Conservation (phyloP, 2,888 invertebrate genomes). For the Microchrysa polita region DNA sequence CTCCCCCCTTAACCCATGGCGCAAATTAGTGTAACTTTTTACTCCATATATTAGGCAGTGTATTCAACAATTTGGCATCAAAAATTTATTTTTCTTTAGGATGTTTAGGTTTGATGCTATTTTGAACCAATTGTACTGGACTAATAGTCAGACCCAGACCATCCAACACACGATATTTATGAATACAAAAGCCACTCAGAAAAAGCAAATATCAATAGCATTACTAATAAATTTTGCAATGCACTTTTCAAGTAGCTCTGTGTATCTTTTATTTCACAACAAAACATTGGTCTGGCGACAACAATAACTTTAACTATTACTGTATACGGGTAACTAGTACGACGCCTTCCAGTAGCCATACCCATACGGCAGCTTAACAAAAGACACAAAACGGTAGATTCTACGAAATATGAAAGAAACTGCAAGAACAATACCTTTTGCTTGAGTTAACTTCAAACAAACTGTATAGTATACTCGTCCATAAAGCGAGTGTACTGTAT, state of each 20-base stretch:
- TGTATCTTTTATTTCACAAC: neutral
- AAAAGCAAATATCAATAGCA: conserved; percentile 9
- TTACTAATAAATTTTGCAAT: conserved; percentile 6
- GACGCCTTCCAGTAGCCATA: neutral
- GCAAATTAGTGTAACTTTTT: no score
- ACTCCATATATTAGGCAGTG: no score
- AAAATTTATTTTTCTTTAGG: no score
- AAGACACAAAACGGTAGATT: neutral
- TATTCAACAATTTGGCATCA: no score
- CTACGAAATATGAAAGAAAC: neutral
- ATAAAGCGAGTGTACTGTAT: neutral
- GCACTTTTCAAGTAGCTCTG: neutral
- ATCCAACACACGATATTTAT: no score
- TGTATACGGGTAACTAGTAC: no score
- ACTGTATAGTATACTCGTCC: neutral
- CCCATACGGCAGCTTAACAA: neutral
- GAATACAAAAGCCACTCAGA: neutral
- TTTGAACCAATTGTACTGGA: no score
- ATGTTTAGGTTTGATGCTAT: no score
- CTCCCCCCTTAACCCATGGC: no score
- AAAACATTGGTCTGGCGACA: neutral
- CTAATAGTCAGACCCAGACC: no score
- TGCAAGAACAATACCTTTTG: neutral
- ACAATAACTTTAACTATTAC: no score
- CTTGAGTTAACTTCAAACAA: conserved; percentile 15